Conservation (phyloP, 2,888 invertebrate genomes). For the Poecilus cupreus region DNA sequence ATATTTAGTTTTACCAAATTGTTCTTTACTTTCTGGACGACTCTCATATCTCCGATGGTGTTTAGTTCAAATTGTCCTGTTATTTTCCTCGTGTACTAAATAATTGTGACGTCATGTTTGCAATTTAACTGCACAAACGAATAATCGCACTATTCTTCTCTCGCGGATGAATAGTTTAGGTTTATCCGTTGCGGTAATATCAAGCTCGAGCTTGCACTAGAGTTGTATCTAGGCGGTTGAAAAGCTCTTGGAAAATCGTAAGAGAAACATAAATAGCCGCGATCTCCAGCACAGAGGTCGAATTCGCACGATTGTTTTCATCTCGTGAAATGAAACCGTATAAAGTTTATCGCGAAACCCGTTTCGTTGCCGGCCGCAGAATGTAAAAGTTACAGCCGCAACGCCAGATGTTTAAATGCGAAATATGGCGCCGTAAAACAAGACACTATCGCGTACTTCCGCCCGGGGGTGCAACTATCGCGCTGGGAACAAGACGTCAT, state of each 20-base stretch:
- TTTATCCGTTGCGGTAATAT: too few relatives aligned
- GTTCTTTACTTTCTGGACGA: too few relatives aligned
- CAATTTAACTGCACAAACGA: too few relatives aligned
- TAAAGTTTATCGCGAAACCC: slow-evolving; percentile 21
- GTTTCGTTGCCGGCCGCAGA: background rate
- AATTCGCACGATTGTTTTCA: slow-evolving; percentile 43
- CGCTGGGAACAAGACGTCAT: background rate
- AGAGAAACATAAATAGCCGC: background rate
- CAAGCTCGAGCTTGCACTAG: too few relatives aligned
- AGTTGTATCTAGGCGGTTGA: too few relatives aligned
- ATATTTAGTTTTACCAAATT: too few relatives aligned
- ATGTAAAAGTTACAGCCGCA: slow-evolving; percentile 36
- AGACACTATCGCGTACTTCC: background rate
- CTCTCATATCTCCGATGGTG: too few relatives aligned
- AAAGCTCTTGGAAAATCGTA: background rate
- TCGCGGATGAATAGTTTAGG: too few relatives aligned
- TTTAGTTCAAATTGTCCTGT: too few relatives aligned
- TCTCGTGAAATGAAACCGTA: slow-evolving; percentile 40
- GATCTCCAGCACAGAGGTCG: background rate
- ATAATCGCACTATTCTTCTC: too few relatives aligned
- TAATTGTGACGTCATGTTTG: too few relatives aligned
- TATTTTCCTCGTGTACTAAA: too few relatives aligned
- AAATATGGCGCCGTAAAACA: slow-evolving; percentile 29
- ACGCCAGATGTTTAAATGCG: slow-evolving; percentile 20
- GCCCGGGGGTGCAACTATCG: background rate